phyloP scores from a whole-genome alignment of 2,888 invertebrate genomes.

The Rhamphomyia laevipes region DNA sequence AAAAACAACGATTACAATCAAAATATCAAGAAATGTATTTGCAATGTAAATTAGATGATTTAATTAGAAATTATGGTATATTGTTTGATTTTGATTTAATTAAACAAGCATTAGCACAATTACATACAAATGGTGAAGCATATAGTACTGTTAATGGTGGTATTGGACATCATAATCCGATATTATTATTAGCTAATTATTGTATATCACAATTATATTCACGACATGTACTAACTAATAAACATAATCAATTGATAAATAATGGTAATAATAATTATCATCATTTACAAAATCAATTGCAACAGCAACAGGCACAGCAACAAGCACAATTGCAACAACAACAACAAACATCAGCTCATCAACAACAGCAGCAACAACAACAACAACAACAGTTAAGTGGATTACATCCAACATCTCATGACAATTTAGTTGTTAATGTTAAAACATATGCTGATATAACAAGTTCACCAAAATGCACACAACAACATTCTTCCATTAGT shows the following conservation, averaged over 20 bases:
- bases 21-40: conserved; percentile 60
- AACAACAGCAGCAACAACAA: conserved; percentile 3
- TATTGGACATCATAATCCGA: conserved; percentile 49
- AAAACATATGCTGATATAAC: conserved; percentile 29
- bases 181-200: conserved; percentile 62
- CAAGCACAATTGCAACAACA: conserved; percentile 8
- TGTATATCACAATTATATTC: conserved; percentile 63
- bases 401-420: conserved; percentile 16
- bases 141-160: conserved; percentile 14
- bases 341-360: not conserved
- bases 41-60: conserved; percentile 58
- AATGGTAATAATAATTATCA: conserved; percentile 37
- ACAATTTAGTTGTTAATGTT: conserved; percentile 11
- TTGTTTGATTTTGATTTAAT: conserved; percentile 55
- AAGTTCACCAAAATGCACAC: conserved; percentile 17
- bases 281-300: conserved; percentile 24
- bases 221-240: conserved; percentile 43
- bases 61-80: conserved; percentile 52
- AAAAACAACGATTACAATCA: conserved; percentile 54
- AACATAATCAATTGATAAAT: conserved; percentile 39
- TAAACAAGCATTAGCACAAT: conserved; percentile 52
- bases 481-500: conserved; percentile 13
- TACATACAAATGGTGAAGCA: conserved; percentile 43
- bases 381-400: not conserved
- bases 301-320: conserved; percentile 28